phyloP scores from a whole-genome alignment of 2,888 invertebrate species.

The Andrena chrysosceles region DNA sequence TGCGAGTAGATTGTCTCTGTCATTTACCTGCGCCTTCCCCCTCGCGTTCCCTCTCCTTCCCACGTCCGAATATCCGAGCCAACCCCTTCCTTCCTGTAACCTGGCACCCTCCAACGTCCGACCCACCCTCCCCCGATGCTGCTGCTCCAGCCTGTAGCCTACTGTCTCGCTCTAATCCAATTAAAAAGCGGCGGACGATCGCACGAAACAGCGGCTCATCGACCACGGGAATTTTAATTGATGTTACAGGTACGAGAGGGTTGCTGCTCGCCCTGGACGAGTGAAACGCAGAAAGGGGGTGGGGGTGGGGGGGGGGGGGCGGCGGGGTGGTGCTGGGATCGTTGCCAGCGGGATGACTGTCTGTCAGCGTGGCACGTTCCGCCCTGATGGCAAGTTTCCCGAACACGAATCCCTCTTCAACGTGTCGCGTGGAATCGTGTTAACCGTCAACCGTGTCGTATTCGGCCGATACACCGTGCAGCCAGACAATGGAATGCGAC shows the following conservation, averaged over 20 bases:
- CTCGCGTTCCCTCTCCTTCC: conserved; percentile 19
- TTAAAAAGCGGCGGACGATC: conserved; percentile 82
- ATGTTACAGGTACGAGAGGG: conserved; percentile 79
- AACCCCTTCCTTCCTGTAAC: conserved; percentile 75
- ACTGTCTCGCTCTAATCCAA: conserved; percentile 81
- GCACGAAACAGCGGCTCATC: conserved; percentile 81
- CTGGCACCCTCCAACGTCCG: conserved; percentile 68
- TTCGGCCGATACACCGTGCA: conserved; percentile 32
- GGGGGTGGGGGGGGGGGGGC: not conserved
- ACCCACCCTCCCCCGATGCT: conserved; percentile 52
- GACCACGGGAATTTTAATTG: conserved; percentile 83
- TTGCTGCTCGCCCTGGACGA: conserved; percentile 26
- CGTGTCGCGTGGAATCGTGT: conserved; percentile 58
- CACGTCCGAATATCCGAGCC: conserved; percentile 60
- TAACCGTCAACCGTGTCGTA: conserved; percentile 46
- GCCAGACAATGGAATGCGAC: conserved; percentile 30
- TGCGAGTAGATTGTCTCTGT: conserved; percentile 65
- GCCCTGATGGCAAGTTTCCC: conserved; percentile 50
- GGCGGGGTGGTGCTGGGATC: conserved; percentile 9
- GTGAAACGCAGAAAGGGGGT: conserved; percentile 20
- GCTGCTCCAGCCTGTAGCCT: conserved; percentile 59
- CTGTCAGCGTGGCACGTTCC: conserved; percentile 58
- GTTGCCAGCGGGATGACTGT: conserved; percentile 52
- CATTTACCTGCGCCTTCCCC: conserved; percentile 66
- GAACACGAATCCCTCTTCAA: conserved; percentile 62